Evolutionary conservation across 2,888 invertebrate genomes (phyloP).

Genomic region (Alentia gelatinosa): DNA sequence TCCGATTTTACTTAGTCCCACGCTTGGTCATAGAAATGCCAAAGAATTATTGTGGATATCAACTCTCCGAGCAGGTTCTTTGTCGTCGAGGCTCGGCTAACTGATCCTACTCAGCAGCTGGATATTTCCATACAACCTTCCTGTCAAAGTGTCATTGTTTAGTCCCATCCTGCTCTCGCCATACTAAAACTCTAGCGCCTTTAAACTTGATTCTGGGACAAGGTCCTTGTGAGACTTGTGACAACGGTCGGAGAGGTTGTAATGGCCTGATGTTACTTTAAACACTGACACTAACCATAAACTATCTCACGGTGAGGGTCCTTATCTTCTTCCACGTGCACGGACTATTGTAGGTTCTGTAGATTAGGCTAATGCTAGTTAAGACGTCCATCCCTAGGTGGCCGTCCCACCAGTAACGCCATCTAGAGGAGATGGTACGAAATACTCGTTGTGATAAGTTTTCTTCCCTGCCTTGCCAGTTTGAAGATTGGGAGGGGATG

Average conservation of each 20-base stretch:
- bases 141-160: too few species aligned
- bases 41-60: not conserved
- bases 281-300: too few species aligned
- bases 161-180: not conserved
- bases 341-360: not conserved
- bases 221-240: too few species aligned
- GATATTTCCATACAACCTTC: too few species aligned
- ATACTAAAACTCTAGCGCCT: not conserved
- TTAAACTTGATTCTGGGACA: too few species aligned
- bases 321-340: not conserved
- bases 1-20: not conserved
- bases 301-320: not conserved
- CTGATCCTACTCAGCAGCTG: not conserved
- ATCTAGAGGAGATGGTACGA: not conserved
- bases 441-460: slow-evolving; percentile 26
- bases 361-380: slow-evolving; percentile 7
- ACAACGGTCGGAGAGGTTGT: too few species aligned
- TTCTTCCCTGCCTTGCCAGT: not conserved
- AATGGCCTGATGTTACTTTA: not conserved
- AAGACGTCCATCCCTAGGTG: not conserved
- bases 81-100: not conserved
- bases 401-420: not conserved
- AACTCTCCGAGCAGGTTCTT: too few species aligned
- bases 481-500: not conserved
- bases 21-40: not conserved